A percentile compares a stretch with the other conserved stretches of the same genome.
Evolutionary conservation across 2,113 vertebrate genomes (phyloP).

Genomic region (Megaceryle torquata): DNA sequence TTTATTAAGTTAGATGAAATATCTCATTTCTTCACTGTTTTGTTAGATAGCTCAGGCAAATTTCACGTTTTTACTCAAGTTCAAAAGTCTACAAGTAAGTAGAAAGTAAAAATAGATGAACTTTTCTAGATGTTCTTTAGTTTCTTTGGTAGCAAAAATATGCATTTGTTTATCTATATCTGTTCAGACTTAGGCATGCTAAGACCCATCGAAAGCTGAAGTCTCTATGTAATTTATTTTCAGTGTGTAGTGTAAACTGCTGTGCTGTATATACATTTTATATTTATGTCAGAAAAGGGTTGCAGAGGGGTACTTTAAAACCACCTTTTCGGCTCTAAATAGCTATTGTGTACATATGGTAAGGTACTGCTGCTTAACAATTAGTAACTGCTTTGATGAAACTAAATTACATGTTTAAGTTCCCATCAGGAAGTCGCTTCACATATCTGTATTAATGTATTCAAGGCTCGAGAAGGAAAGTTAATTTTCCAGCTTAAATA

Average conservation of each 20-base stretch:
- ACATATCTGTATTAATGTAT: conserved; percentile 97
- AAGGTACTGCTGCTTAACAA: conserved; percentile 91
- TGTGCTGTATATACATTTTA: conserved; percentile 84
- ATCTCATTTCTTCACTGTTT: background rate
- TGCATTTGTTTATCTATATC: conserved; percentile 68
- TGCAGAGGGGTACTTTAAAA: conserved; percentile 83
- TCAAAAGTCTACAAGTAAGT: conserved; percentile 2
- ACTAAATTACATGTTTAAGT: conserved; percentile 94
- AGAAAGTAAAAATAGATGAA: background rate
- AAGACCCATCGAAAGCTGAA: conserved; percentile 64
- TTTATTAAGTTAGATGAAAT: background rate
- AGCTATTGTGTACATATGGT: conserved; percentile 90
- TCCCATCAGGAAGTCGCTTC: conserved; percentile 93
- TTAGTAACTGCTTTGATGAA: conserved; percentile 95
- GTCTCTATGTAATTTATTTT: conserved; percentile 77
- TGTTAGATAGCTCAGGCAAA: background rate
- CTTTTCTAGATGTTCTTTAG: conserved; percentile 30
- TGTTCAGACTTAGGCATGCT: conserved; percentile 64
- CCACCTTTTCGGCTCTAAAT: conserved; percentile 83
- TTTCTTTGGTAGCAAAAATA: conserved; percentile 39
- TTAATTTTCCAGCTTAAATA: conserved; percentile 97
- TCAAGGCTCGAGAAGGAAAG: conserved; percentile 92
- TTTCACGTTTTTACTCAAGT: background rate
- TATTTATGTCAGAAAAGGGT: conserved; percentile 81
- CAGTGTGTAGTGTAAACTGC: conserved; percentile 77